Evolutionary conservation across 2,888 invertebrate genomes (phyloP).

Genomic region (Chrysolina americana): DNA sequence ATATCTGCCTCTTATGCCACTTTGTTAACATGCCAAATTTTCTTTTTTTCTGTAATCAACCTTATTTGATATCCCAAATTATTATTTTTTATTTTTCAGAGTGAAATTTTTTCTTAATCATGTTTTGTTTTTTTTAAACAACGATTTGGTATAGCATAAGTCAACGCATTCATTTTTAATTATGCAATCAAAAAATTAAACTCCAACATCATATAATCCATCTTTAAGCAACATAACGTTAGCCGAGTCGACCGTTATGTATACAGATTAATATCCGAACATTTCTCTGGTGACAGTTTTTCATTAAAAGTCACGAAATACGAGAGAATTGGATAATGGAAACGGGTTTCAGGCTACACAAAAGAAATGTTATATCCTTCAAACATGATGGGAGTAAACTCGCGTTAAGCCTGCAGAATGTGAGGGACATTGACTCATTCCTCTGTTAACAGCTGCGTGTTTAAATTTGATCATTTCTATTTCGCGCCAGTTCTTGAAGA

Average conservation of each 20-base stretch:
- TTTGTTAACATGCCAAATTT: too few species aligned
- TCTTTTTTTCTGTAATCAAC: too few species aligned
- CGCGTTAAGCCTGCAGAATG: neutral
- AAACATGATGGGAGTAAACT: neutral
- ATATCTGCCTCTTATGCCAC: too few species aligned
- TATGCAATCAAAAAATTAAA: neutral
- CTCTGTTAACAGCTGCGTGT: neutral
- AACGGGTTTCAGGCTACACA: neutral
- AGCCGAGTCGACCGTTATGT: neutral
- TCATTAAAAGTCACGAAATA: constrained; percentile 6
- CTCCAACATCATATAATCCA: neutral
- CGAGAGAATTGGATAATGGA: neutral
- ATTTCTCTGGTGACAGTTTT: constrained; percentile 11
- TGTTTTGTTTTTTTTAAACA: too few species aligned
- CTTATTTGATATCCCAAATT: too few species aligned
- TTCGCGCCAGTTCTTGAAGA: neutral
- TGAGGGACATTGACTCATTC: neutral
- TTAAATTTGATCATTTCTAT: neutral
- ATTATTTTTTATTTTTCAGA: too few species aligned
- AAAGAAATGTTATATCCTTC: constrained; percentile 6
- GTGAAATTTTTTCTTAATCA: too few species aligned
- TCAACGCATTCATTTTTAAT: too few species aligned
- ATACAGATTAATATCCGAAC: constrained; percentile 16
- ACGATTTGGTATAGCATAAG: too few species aligned
- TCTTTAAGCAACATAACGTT: neutral